Conservation (phyloP, 2,113 vertebrate species). For the Noturus placidus region DNA sequence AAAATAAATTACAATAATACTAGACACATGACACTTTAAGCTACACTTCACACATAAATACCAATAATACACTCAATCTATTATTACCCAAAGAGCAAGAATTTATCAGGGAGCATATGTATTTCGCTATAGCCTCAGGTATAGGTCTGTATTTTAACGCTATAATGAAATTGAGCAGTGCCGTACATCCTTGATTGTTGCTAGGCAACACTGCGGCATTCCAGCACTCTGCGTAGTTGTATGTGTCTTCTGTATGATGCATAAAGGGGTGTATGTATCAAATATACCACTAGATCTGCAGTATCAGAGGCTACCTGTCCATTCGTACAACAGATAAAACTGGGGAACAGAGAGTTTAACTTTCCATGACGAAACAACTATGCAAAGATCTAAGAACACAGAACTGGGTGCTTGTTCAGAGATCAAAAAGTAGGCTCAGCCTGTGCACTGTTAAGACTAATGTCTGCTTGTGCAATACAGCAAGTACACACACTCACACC, state of each 20-base stretch:
- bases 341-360: background rate
- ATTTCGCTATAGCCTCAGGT: background rate
- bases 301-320: constrained; percentile 43
- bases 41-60: constrained; percentile 53
- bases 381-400: constrained; percentile 29
- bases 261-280: constrained; percentile 60
- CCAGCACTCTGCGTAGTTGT: constrained; percentile 55
- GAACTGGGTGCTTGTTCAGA: constrained; percentile 16
- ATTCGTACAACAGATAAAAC: background rate
- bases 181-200: constrained; percentile 62
- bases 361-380: background rate
- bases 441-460: constrained; percentile 43
- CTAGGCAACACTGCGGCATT: constrained; percentile 71
- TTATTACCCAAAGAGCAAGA: background rate
- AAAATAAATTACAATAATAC: constrained; percentile 54
- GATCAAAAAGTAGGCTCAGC: constrained; percentile 57
- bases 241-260: constrained; percentile 49
- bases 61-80: background rate
- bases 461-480: background rate
- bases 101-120: background rate
- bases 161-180: constrained; percentile 61
- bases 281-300: constrained; percentile 55
- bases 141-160: constrained; percentile 54
- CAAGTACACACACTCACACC: constrained; percentile 14
- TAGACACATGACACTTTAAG: constrained; percentile 10